A percentile compares a stretch with the other conserved stretches of the same genome.
phyloP scores from a whole-genome alignment of 2,888 invertebrate species.

The Agrilus biguttatus region DNA sequence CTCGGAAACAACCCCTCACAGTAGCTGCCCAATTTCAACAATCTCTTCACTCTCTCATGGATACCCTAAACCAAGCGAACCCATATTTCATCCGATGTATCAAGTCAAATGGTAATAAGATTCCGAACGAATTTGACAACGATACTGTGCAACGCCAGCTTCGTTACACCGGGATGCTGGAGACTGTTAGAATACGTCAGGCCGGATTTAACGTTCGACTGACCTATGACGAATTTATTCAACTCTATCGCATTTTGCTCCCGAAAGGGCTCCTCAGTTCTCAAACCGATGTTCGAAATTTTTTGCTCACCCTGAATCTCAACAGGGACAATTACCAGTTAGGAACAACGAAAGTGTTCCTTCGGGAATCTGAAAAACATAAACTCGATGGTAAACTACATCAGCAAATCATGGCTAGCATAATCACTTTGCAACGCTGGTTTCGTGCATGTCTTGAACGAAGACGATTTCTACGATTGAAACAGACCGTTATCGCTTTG shows the following conservation, averaged over 20 bases:
- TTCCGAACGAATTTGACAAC: slow-evolving; percentile 85
- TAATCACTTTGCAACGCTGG: slow-evolving; percentile 85
- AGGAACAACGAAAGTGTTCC: slow-evolving; percentile 76
- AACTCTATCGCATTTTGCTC: slow-evolving; percentile 78
- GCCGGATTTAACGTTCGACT: slow-evolving; percentile 91
- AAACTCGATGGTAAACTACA: slow-evolving; percentile 84
- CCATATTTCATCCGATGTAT: slow-evolving; percentile 84
- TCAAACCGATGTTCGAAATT: slow-evolving; percentile 72
- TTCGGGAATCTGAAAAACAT: slow-evolving; percentile 87
- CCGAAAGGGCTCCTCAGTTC: slow-evolving; percentile 78
- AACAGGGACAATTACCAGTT: slow-evolving; percentile 86
- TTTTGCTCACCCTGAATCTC: slow-evolving; percentile 68
- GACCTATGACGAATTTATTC: slow-evolving; percentile 88
- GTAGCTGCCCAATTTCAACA: slow-evolving; percentile 93
- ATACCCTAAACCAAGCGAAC: slow-evolving; percentile 79
- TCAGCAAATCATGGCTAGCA: slow-evolving; percentile 85
- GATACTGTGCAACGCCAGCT: slow-evolving; percentile 82
- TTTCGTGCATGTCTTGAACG: slow-evolving; percentile 69
- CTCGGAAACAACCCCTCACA: slow-evolving; percentile 77
- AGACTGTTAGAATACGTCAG: slow-evolving; percentile 86
- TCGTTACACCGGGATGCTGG: slow-evolving; percentile 92
- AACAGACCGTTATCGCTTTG: slow-evolving; percentile 59
- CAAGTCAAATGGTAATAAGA: slow-evolving; percentile 88
- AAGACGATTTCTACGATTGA: slow-evolving; percentile 58
- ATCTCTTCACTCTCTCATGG: slow-evolving; percentile 83